Base-by-base conservation (phyloP, 2,797 vertebrate species). In the Anableps anableps region DNA sequence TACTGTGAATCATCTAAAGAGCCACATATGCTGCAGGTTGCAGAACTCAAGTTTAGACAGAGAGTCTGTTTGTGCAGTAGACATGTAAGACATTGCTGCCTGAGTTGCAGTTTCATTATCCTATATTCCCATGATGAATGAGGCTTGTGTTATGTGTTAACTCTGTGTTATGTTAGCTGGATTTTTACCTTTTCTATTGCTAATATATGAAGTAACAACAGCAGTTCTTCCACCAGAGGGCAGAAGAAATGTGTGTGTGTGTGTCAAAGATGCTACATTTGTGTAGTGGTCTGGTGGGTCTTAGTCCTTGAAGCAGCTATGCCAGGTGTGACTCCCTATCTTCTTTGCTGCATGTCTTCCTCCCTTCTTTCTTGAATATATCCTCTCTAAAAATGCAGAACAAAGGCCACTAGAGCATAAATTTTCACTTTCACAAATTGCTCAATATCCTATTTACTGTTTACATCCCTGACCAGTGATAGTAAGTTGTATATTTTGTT, bases 161-260 rank as follows among this genome's bases (percentile, higher is more conserved):
- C n/a, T n/a, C 34, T 34, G 29, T 34, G 3, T 62, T 34, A 68
- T 16, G 5, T n/a, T 45, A 26, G 66, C 11, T 43, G 4, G 26
- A 45, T 43, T 70, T 62, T 45, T 70, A n/a, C 23, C 26, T 13
- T 13, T 43, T 70, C 4, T 41, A 4, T 26, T 45, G 26, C 41
- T 43, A 14, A n/a, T 43, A 70, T 38, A 2, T 68, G 36, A 41
- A 70, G 14, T 16, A 16, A 8, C 41, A 45, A n/a, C 23, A 70
- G 23, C 43, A 70, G 11, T 19, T 41, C 64, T 19, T 68, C 64
- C 64, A 68, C 36, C 64, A 68, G 64, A 68, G 64, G 64, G 60
- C 31, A 34, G 36, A 66, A 38, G 19, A 66, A 62, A 62, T 5
- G 0, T 34, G n/a, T 16, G 58, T n/a, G n/a, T 43, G 43, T 16